Evolutionary conservation across 2,113 vertebrate species (phyloP).

Genomic region (Chaenocephalus aceratus): DNA sequence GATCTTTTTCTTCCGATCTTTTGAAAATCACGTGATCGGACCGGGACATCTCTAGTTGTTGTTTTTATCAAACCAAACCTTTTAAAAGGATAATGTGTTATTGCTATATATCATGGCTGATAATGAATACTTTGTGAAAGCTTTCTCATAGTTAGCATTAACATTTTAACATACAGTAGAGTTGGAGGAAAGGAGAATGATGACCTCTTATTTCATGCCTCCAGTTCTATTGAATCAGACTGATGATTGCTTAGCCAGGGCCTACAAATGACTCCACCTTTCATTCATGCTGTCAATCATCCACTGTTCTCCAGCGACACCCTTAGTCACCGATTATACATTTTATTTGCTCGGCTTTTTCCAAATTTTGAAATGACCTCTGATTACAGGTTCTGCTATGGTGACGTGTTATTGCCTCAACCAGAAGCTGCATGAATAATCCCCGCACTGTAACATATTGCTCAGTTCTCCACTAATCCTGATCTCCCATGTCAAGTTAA

Average conservation of each 20-base stretch:
- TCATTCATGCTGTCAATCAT: not conserved
- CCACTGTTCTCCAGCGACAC: not conserved
- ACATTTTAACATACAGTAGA: too few relatives aligned
- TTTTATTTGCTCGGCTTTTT: not conserved
- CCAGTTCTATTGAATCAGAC: constrained; percentile 4
- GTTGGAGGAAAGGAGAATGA: not conserved
- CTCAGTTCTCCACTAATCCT: constrained; percentile 18
- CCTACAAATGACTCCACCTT: constrained; percentile 5
- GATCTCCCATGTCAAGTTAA: not conserved
- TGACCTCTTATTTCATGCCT: not conserved
- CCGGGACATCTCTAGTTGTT: not conserved
- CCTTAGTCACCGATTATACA: not conserved
- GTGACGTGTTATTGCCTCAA: constrained; percentile 9
- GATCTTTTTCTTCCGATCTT: too few relatives aligned
- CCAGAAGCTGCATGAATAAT: constrained; percentile 1
- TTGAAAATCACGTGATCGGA: too few relatives aligned
- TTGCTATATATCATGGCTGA: not conserved
- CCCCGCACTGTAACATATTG: not conserved
- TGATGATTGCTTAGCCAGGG: constrained; percentile 8
- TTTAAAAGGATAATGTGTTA: not conserved
- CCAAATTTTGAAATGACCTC: not conserved
- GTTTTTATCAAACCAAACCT: not conserved
- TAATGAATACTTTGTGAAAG: not conserved
- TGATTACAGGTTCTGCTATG: not conserved
- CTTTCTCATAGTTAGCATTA: not conserved